phyloP scores from a whole-genome alignment of 2,113 vertebrate genomes.

The Micronisus gabar region DNA sequence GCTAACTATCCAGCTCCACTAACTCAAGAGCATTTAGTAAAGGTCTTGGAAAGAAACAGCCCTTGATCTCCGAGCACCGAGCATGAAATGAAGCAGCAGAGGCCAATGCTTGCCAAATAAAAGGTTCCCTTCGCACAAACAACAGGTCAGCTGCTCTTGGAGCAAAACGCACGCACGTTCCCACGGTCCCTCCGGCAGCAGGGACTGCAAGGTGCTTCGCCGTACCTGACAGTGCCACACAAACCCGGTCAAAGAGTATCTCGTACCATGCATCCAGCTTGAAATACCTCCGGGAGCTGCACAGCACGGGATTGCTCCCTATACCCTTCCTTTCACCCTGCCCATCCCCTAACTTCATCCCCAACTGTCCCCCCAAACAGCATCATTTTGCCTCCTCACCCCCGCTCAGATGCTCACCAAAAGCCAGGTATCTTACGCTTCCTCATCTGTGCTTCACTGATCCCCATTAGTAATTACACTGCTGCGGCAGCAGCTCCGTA shows the following conservation, averaged over 20 bases:
- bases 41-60: background rate
- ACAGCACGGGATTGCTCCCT: background rate
- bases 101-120: background rate
- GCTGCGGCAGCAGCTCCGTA: background rate
- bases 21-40: background rate
- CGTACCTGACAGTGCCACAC: fast-evolving
- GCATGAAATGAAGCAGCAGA: background rate
- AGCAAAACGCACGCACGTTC: fast-evolving
- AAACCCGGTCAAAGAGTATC: fast-evolving
- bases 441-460: background rate
- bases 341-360: background rate
- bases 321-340: background rate
- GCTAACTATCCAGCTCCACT: background rate
- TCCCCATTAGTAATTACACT: background rate
- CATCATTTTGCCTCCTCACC: background rate
- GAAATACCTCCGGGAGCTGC: background rate
- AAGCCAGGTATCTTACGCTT: background rate
- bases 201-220: background rate
- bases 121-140: background rate
- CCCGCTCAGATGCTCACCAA: background rate
- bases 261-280: background rate
- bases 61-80: background rate
- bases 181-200: background rate
- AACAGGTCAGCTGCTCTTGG: background rate
- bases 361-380: background rate